Evolutionary conservation across 2,888 invertebrate species (phyloP).

Genomic region (Panopea generosa): DNA sequence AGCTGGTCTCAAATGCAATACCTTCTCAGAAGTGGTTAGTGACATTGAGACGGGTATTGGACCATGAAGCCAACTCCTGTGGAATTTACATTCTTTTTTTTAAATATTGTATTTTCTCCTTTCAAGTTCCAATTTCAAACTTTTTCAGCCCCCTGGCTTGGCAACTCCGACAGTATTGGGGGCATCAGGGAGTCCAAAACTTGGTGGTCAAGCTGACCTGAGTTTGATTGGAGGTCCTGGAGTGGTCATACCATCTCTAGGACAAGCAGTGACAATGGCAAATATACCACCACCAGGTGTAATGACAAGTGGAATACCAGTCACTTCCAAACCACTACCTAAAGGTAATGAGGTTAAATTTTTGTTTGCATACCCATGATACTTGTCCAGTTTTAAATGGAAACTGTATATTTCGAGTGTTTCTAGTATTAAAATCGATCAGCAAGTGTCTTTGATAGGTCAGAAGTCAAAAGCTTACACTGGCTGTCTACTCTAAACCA

Average conservation of each 20-base stretch:
- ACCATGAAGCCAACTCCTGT: no score
- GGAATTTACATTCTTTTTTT: no score
- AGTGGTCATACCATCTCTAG: constrained; percentile 67
- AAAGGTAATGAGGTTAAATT: constrained; percentile 42
- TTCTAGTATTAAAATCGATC: neutral
- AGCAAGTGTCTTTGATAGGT: no score
- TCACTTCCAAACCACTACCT: constrained; percentile 34
- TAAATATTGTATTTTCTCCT: no score
- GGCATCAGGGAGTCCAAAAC: constrained; percentile 26
- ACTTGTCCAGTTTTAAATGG: neutral
- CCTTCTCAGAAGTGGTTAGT: no score
- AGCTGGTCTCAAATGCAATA: no score
- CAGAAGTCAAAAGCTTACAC: no score
- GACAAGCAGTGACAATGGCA: constrained; percentile 44
- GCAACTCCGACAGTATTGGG: constrained; percentile 77
- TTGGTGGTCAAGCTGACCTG: constrained; percentile 37
- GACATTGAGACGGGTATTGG: no score
- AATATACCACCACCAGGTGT: constrained; percentile 61
- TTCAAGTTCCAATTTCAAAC: no score
- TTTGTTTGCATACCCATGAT: no score
- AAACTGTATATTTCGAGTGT: neutral
- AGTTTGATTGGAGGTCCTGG: constrained; percentile 52
- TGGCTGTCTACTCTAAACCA: no score
- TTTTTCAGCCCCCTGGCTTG: constrained; percentile 76
- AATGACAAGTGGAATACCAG: constrained; percentile 41